Conservation (phyloP, 2,888 invertebrate species). For the Bursaphelenchus okinawaensis region DNA sequence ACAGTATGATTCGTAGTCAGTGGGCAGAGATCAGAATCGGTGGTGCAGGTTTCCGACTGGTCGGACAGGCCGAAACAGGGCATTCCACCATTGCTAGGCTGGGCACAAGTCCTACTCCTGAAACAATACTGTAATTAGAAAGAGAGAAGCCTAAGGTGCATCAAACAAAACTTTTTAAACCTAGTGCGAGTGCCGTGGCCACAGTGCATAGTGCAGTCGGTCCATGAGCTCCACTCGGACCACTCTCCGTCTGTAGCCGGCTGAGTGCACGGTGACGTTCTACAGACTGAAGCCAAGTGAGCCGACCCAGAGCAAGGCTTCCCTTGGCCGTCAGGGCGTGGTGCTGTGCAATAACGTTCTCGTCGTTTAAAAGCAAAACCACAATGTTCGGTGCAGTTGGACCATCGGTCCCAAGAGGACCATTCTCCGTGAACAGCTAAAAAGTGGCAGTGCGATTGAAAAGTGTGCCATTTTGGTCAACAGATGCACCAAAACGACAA, state of each 20-base stretch:
- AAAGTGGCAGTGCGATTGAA: constrained; percentile 13
- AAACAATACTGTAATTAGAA: too few relatives aligned
- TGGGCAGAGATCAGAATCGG: background rate
- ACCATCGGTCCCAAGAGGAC: constrained; percentile 51
- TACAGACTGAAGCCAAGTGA: constrained; percentile 44
- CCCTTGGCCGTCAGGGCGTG: constrained; percentile 34
- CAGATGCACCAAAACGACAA: background rate
- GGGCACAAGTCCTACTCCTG: constrained; percentile 39
- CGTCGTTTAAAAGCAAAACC: constrained; percentile 47
- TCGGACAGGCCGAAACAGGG: constrained; percentile 50
- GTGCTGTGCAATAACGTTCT: constrained; percentile 39
- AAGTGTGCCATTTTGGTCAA: background rate
- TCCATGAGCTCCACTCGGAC: constrained; percentile 53
- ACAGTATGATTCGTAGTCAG: background rate
- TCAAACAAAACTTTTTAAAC: constrained; percentile 9
- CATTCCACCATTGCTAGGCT: constrained; percentile 33
- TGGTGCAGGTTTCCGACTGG: constrained; percentile 22
- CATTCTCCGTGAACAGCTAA: constrained; percentile 44
- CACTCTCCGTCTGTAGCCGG: constrained; percentile 41
- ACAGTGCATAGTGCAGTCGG: constrained; percentile 37
- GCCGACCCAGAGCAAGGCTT: constrained; percentile 43
- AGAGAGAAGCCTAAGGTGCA: too few relatives aligned
- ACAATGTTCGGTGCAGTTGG: constrained; percentile 47
- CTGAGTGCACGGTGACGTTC: constrained; percentile 19
- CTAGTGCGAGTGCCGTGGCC: constrained; percentile 42